A percentile compares a stretch with the other conserved stretches of the same genome.
These are phyloP conservation scores for Drosophila nigritarsus DNA, from an alignment of 2,888 invertebrate genomes.

Conservation along the genomic window DNA sequence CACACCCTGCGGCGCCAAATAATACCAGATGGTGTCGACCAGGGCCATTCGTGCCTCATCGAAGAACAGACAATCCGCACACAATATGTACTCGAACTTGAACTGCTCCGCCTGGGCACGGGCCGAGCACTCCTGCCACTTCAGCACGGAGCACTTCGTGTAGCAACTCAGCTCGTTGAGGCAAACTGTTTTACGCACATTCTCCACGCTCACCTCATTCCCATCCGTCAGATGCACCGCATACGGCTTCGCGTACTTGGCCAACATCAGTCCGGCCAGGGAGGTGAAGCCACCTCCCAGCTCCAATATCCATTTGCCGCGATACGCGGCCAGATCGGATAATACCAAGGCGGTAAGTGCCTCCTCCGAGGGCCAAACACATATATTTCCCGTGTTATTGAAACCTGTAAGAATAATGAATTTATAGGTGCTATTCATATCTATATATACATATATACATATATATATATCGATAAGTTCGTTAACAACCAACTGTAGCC, in stretches of 20 bases:
- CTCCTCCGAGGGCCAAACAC: constrained; percentile 93
- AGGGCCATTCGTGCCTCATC: constrained; percentile 89
- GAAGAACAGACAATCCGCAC: constrained; percentile 93
- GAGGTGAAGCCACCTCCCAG: constrained; percentile 95
- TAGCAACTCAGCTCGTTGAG: constrained; percentile 88
- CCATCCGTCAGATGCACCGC: constrained; percentile 91
- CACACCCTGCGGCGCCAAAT: constrained; percentile 87
- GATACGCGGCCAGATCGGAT: constrained; percentile 88
- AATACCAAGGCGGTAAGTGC: constrained; percentile 89
- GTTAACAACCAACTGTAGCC: no score
- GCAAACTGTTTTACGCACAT: constrained; percentile 88
- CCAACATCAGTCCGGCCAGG: constrained; percentile 90
- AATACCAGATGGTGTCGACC: constrained; percentile 89
- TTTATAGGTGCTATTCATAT: not conserved
- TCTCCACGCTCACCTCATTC: constrained; percentile 90
- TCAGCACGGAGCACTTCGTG: constrained; percentile 86
- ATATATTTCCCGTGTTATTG: constrained; percentile 92
- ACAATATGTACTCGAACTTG: constrained; percentile 90
- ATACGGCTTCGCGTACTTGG: constrained; percentile 88
- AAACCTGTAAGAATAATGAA: constrained; percentile 85
- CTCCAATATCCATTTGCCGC: constrained; percentile 90
- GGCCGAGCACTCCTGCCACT: constrained; percentile 86
- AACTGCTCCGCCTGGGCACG: constrained; percentile 83
- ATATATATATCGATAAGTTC: not conserved
- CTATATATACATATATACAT: not conserved